Evolutionary conservation across 2,888 invertebrate species (phyloP), one percentile per base, ranked within the genome.

Genomic region (Mechanitis mazaeus): DNA sequence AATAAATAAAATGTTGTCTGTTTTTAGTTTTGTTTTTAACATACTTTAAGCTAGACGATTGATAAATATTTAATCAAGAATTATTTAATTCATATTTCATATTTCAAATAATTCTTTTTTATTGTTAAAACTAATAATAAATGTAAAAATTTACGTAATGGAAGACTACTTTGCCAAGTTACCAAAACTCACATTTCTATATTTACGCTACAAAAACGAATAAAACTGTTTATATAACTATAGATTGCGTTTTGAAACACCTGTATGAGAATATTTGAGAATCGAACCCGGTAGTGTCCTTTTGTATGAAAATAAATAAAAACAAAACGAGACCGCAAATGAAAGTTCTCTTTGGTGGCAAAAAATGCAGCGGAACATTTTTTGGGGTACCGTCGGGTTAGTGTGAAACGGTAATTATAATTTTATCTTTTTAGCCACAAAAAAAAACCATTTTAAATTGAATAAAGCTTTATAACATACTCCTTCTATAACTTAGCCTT

Each of bases 241-340:
- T 50, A 31, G 9, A 3, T 3, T 50, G 31, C 31, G 50, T 31
- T 50, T 50, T 50, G 50, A 50, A 50, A 50, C 50, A 59, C 45
- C 28, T 62, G 42, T 56, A 45, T 50, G 33, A 45, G 5, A 54
- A 55, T 55, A 55, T 59, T 54, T 42, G 7, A 46, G 56, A 63
- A 56, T 60, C 56, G 54, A 60, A 57, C 60, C 56, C 53, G 56
- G 28, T 50, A 63, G 63, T 59, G 50, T 42, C 50, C 50, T 50
- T 50, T 50, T 50, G 50, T 50, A 31, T 31, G 50, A 50, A 31
- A 20, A 28, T 20, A 47, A 20, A 31, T 31, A 45, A 50, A n/a
- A 59, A 65, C 38, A 47, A 59, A 65, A 63, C 46, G 55, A 50
- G 12, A 59, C 63, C 59, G 45, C 63, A 65, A 63, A 65, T 65